These are phyloP conservation scores for Philereme transversata DNA, from an alignment of 2,888 invertebrate genomes.

Conservation along the genomic window DNA sequence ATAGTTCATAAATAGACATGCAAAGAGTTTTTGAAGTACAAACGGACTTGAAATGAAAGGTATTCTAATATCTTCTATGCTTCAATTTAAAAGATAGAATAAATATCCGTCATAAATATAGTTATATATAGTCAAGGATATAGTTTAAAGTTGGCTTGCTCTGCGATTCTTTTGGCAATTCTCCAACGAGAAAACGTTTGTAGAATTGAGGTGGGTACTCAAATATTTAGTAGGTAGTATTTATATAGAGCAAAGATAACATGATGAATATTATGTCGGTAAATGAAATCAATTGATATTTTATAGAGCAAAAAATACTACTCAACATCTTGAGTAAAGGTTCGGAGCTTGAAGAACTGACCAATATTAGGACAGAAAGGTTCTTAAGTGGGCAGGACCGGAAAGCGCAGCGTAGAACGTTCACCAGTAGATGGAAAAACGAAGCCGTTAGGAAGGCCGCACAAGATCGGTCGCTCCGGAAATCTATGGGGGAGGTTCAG, in stretches of 20 bases:
- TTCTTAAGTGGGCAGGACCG: no score
- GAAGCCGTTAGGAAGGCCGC: no score
- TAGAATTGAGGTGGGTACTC: slow-evolving; percentile 19
- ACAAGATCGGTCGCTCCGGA: no score
- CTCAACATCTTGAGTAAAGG: not conserved
- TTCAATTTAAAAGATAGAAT: slow-evolving; percentile 1
- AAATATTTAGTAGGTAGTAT: slow-evolving; percentile 11
- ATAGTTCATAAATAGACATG: not conserved
- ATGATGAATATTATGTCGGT: not conserved
- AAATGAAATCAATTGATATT: not conserved
- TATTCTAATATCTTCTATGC: not conserved
- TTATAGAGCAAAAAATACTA: not conserved
- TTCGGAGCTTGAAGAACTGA: no score
- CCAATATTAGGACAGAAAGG: no score
- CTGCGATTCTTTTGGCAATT: slow-evolving; percentile 15
- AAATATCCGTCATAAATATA: slow-evolving; percentile 14
- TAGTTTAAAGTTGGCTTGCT: slow-evolving; percentile 16
- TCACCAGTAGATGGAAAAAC: no score
- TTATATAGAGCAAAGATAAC: not conserved
- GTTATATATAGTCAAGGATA: no score
- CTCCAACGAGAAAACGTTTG: slow-evolving; percentile 24
- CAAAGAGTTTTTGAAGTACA: no score
- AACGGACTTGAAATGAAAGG: not conserved
- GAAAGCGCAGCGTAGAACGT: no score
- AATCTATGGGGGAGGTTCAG: no score